These are phyloP conservation scores for Hololepta plana DNA, from an alignment of 2,888 invertebrate genomes.

Conservation along the genomic window DNA sequence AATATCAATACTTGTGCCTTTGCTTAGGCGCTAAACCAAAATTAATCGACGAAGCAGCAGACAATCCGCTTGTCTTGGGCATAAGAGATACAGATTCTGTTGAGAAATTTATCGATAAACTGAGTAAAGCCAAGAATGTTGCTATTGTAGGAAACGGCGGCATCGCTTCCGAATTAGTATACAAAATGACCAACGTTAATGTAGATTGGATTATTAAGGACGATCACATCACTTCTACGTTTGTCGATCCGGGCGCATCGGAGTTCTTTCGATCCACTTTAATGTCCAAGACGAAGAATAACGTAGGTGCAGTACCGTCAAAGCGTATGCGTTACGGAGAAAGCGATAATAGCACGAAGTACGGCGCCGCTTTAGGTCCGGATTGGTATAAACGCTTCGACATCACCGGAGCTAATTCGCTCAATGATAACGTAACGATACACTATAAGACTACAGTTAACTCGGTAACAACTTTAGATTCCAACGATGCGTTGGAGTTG, in stretches of 20 bases:
- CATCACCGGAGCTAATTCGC: slow-evolving; percentile 29
- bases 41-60: slow-evolving; percentile 39
- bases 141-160: slow-evolving; percentile 93
- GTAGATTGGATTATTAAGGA: slow-evolving; percentile 91
- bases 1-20: slow-evolving; percentile 69
- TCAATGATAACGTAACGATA: slow-evolving; percentile 34
- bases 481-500: slow-evolving; percentile 17
- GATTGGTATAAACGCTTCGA: slow-evolving; percentile 75
- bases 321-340: slow-evolving; percentile 51
- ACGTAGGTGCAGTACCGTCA: slow-evolving; percentile 11
- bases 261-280: slow-evolving; percentile 62
- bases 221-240: slow-evolving; percentile 79
- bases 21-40: slow-evolving; percentile 84
- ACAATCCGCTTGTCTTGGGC: slow-evolving; percentile 53
- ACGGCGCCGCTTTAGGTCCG: slow-evolving; percentile 88
- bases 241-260: slow-evolving; percentile 91
- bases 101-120: slow-evolving; percentile 48
- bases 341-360: slow-evolving; percentile 32
- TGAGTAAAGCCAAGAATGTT: slow-evolving; percentile 51
- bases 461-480: too few relatives aligned
- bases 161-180: slow-evolving; percentile 91
- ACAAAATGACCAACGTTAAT: slow-evolving; percentile 69
- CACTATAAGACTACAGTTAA: slow-evolving; percentile 40
- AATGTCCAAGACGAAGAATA: slow-evolving; percentile 12
- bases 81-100: slow-evolving; percentile 94